Conservation (phyloP, 2,888 invertebrate genomes). For the Leucophora obtusa region DNA sequence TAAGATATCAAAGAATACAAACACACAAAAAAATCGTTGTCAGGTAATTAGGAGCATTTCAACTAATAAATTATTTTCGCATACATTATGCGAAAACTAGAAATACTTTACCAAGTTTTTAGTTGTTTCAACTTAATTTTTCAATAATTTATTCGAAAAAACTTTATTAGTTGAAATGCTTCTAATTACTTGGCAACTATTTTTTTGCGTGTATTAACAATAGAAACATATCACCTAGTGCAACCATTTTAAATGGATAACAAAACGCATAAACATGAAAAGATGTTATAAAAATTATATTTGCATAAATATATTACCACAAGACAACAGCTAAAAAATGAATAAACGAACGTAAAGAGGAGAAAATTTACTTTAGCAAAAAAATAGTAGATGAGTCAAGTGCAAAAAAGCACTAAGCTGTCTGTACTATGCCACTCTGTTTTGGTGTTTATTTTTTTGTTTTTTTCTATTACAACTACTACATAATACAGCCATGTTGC, state of each 20-base stretch:
- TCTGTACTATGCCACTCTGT: not conserved
- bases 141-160: no score
- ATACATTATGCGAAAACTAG: no score
- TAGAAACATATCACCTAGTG: not conserved
- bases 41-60: no score
- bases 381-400: conserved; percentile 43
- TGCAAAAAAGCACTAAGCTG: conserved; percentile 34
- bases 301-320: conserved; percentile 46
- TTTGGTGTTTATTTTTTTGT: no score
- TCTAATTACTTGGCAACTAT: no score
- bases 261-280: conserved; percentile 37
- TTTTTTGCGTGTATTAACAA: not conserved
- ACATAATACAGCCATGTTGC: conserved; percentile 8
- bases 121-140: no score
- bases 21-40: no score
- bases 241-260: conserved; percentile 36
- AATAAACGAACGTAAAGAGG: not conserved
- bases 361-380: conserved; percentile 19
- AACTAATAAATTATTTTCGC: no score
- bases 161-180: no score
- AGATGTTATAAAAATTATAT: conserved; percentile 47
- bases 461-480: conserved; percentile 1
- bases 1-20: no score
- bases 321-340: conserved; percentile 6
- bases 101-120: no score